Percentiles rank a stretch among this genome's conserved stretches.
These are phyloP conservation scores for Heliornis fulica DNA, from an alignment of 2,113 vertebrate genomes.

Conservation along the genomic window DNA sequence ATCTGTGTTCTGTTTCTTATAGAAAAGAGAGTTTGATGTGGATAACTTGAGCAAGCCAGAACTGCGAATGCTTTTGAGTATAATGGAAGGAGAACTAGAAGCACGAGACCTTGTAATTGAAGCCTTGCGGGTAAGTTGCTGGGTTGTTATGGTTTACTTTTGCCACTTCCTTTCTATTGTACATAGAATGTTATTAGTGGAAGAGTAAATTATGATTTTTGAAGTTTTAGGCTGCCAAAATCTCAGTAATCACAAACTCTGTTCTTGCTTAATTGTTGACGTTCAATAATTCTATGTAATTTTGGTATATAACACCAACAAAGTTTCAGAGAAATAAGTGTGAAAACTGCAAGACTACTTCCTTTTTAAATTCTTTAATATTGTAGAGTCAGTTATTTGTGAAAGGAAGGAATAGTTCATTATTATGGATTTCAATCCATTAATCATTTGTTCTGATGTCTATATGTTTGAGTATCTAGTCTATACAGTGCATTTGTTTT, in stretches of 20 bases:
- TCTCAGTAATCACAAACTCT: background rate
- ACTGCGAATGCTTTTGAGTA: conserved; percentile 90
- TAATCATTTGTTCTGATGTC: background rate
- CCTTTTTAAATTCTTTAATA: background rate
- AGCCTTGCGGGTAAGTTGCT: conserved; percentile 89
- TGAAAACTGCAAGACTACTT: background rate
- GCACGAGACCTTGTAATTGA: conserved; percentile 97
- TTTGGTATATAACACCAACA: background rate
- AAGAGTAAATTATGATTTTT: background rate
- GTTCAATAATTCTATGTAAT: background rate
- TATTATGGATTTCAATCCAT: background rate
- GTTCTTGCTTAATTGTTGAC: background rate
- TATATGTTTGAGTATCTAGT: background rate
- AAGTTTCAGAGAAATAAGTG: background rate
- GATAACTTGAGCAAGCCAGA: conserved; percentile 94
- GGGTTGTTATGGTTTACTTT: background rate
- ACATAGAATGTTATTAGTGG: background rate
- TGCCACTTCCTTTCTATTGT: background rate
- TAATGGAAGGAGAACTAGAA: conserved; percentile 97
- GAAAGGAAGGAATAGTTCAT: background rate
- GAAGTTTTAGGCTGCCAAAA: background rate
- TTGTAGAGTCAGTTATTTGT: background rate
- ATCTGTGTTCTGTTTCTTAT: conserved; percentile 68
- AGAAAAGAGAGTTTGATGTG: conserved; percentile 96
- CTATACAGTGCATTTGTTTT: background rate